Evolutionary conservation across 2,888 invertebrate species (phyloP).

Genomic region (Ametastegia equiseti): DNA sequence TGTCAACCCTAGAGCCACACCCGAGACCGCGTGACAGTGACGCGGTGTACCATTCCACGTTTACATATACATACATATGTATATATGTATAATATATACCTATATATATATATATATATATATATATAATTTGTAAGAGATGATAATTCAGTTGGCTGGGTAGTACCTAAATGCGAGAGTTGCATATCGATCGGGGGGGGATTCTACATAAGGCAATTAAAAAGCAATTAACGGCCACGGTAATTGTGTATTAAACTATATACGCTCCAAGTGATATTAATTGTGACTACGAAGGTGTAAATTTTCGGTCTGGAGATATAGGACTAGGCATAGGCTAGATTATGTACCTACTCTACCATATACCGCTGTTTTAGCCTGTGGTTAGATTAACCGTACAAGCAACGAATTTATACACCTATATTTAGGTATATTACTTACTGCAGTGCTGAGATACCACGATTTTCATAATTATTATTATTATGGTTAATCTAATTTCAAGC

Average conservation of each 20-base stretch:
- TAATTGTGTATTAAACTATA: constrained; percentile 27
- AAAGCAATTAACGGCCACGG: constrained; percentile 31
- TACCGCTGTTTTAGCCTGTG: not conserved
- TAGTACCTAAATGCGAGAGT: too few relatives aligned
- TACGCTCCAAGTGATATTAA: constrained; percentile 8
- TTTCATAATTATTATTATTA: constrained; percentile 6
- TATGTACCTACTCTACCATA: not conserved
- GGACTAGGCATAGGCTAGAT: not conserved
- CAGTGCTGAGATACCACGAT: not conserved
- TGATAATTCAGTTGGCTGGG: not conserved
- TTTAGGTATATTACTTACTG: too few relatives aligned
- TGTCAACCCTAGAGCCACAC: not conserved
- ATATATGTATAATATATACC: not conserved
- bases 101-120: not conserved
- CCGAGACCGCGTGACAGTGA: not conserved
- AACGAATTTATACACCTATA: not conserved
- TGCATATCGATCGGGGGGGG: not conserved
- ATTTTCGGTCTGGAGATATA: not conserved
- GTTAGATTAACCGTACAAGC: not conserved
- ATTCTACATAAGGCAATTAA: constrained; percentile 34
- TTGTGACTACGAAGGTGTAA: constrained; percentile 16
- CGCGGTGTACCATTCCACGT: not conserved
- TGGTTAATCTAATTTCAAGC: constrained; percentile 18
- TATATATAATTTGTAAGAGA: not conserved
- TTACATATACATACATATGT: not conserved